Evolutionary conservation across 2,888 invertebrate genomes (phyloP).

Genomic region (Protophormia terraenovae): DNA sequence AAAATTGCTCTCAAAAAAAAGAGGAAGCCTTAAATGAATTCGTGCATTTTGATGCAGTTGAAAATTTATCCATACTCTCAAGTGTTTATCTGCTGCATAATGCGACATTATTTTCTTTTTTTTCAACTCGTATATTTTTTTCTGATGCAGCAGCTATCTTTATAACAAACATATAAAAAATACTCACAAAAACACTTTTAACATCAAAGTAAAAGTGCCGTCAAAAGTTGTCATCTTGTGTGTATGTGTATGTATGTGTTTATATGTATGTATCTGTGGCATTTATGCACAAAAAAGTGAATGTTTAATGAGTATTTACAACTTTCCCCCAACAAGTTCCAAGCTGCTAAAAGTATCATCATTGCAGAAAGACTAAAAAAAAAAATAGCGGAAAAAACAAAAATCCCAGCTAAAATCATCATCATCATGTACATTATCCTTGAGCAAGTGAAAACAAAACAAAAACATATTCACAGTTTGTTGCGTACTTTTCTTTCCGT

Average conservation of each 20-base stretch:
- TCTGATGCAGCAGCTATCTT: too few relatives aligned
- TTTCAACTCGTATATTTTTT: background rate
- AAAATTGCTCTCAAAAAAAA: background rate
- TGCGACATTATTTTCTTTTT: constrained; percentile 52
- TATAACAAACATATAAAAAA: constrained; percentile 10
- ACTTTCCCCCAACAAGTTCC: constrained; percentile 64
- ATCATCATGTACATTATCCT: constrained; percentile 58
- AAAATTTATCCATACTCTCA: constrained; percentile 50
- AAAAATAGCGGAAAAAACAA: constrained; percentile 34
- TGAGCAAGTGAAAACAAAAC: constrained; percentile 58
- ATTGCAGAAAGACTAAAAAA: too few relatives aligned
- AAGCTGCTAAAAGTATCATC: too few relatives aligned
- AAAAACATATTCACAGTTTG: constrained; percentile 64
- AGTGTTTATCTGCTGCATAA: constrained; percentile 67
- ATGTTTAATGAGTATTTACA: constrained; percentile 68
- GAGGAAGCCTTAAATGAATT: background rate
- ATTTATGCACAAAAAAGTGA: constrained; percentile 63
- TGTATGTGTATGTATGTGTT: background rate
- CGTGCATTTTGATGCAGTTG: constrained; percentile 50
- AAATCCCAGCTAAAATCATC: constrained; percentile 46
- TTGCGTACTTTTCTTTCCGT: constrained; percentile 41
- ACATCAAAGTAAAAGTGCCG: constrained; percentile 66
- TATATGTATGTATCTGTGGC: background rate
- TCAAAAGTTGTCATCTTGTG: constrained; percentile 56
- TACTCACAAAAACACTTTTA: constrained; percentile 64